phyloP scores from a whole-genome alignment of 2,797 vertebrate genomes.

The Phrynocephalus vlangalii region DNA sequence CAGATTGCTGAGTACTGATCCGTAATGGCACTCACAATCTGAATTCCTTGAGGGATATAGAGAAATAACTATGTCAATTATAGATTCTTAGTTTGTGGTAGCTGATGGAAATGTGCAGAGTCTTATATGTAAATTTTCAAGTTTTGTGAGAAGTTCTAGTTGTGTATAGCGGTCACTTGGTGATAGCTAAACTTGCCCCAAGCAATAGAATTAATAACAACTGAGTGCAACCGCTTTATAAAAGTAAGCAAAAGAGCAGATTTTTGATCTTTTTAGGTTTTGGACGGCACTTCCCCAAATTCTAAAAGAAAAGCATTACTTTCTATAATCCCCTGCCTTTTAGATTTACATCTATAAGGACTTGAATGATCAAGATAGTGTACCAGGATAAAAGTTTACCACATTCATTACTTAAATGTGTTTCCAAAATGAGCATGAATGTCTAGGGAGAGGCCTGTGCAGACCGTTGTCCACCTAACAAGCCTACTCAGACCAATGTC shows the following conservation, averaged over 20 bases:
- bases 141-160: too few species aligned
- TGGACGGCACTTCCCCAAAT: neutral
- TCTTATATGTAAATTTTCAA: too few species aligned
- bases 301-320: neutral
- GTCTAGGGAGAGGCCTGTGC: neutral
- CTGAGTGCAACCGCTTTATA: too few species aligned
- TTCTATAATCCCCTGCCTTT: neutral
- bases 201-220: too few species aligned
- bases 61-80: neutral
- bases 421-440: neutral
- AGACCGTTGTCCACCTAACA: too few species aligned
- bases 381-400: neutral
- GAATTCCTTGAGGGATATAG: neutral
- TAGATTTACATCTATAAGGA: neutral
- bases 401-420: neutral
- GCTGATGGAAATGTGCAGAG: neutral
- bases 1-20: too few species aligned
- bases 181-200: too few species aligned
- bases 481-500: too few species aligned
- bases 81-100: neutral
- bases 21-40: neutral
- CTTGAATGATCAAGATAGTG: neutral
- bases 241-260: too few species aligned
- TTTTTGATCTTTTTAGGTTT: too few species aligned
- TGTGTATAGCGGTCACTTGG: too few species aligned